Evolutionary conservation across 2,797 vertebrate species (phyloP).

Genomic region (Sebastes steindachneri): DNA sequence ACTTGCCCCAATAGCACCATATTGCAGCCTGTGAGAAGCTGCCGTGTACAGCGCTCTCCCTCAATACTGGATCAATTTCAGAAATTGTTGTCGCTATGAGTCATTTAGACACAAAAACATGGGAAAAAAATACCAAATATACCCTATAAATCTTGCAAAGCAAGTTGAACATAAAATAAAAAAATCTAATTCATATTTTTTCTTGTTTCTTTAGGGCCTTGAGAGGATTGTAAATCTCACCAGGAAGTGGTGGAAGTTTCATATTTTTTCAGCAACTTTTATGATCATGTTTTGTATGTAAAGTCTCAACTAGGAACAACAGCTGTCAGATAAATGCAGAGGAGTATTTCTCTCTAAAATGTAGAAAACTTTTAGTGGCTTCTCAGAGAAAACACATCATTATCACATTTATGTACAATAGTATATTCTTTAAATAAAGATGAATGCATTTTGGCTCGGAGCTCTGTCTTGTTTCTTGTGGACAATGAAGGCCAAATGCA

Average conservation of each 20-base stretch:
- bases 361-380: background rate
- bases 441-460: background rate
- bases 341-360: background rate
- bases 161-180: background rate
- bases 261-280: background rate
- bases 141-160: background rate
- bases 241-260: background rate
- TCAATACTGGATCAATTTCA: no score
- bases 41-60: no score
- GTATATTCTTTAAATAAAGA: background rate
- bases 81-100: no score
- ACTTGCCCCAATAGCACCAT: no score
- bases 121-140: no score
- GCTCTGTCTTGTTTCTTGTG: background rate
- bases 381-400: background rate
- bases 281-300: background rate
- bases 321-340: background rate
- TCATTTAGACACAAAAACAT: no score
- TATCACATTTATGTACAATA: background rate
- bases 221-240: background rate
- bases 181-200: background rate
- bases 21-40: no score
- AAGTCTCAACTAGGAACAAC: background rate
- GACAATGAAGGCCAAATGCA: constrained; percentile 7
- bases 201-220: background rate